Evolutionary conservation across 1,140 invertebrate species (phyloP).

Genomic region (Brachionus calyciflorus): DNA sequence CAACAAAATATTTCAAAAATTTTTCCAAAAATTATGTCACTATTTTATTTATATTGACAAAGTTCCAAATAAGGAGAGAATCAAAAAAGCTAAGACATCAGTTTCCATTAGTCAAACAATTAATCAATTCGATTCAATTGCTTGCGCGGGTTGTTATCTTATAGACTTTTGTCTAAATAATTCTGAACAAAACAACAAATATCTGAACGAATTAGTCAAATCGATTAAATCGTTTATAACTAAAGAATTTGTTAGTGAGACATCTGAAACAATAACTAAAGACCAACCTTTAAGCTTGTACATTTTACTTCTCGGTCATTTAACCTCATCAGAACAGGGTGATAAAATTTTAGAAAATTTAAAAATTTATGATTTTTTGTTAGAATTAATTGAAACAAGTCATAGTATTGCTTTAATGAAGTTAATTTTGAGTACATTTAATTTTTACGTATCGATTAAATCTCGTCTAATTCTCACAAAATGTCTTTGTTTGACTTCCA

Average conservation of each 20-base stretch:
- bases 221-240: neutral
- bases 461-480: slow-evolving; percentile 11
- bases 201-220: neutral
- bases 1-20: slow-evolving; percentile 15
- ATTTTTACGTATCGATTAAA: slow-evolving; percentile 13
- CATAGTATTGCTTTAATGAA: neutral
- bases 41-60: neutral
- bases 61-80: neutral
- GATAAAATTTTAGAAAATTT: neutral
- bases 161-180: slow-evolving; percentile 5
- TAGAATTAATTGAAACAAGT: neutral
- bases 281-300: neutral
- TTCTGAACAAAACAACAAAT: neutral
- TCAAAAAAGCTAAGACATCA: neutral
- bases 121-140: slow-evolving; percentile 4
- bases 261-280: neutral
- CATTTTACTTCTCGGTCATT: neutral
- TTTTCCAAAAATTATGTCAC: slow-evolving; percentile 22
- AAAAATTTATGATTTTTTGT: neutral
- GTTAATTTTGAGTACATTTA: slow-evolving; percentile 17
- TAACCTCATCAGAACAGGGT: neutral
- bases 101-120: neutral
- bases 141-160: slow-evolving; percentile 6
- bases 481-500: slow-evolving; percentile 9
- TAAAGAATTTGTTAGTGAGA: neutral